These are phyloP conservation scores for Leucoraja erinaceus DNA, from an alignment of 2,113 vertebrate genomes.

Conservation along the genomic window DNA sequence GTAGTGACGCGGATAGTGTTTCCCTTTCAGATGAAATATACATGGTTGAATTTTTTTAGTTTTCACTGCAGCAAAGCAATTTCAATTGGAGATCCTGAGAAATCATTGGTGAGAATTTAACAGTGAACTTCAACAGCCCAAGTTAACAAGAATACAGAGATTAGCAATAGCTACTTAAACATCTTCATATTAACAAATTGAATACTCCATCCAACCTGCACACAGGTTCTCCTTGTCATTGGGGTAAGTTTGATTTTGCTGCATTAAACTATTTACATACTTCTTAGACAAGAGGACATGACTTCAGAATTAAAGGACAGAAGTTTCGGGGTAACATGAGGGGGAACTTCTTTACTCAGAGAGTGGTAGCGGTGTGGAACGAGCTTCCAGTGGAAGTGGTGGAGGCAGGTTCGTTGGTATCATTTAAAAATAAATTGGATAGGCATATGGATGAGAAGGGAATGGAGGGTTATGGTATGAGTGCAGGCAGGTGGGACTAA, in stretches of 20 bases:
- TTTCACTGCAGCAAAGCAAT: background rate
- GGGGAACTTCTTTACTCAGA: too few relatives aligned
- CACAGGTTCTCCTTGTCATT: background rate
- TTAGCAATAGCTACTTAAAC: background rate
- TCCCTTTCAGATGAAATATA: slow-evolving; percentile 1
- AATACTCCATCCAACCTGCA: background rate
- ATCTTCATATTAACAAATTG: too few relatives aligned
- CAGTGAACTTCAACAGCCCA: background rate
- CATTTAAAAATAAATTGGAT: too few relatives aligned
- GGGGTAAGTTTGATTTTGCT: background rate
- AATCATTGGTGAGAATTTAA: background rate
- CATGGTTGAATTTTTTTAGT: background rate
- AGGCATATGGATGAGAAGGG: too few relatives aligned
- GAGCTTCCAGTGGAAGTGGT: too few relatives aligned
- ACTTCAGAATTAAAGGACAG: too few relatives aligned
- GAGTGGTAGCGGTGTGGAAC: too few relatives aligned
- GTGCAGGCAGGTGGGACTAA: too few relatives aligned
- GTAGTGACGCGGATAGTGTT: slow-evolving; percentile 14
- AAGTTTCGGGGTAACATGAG: too few relatives aligned
- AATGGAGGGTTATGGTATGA: too few relatives aligned
- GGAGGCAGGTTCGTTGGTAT: too few relatives aligned
- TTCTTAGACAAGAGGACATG: too few relatives aligned
- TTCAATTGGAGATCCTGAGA: background rate
- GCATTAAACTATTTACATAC: background rate
- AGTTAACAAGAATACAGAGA: background rate